Evolutionary conservation across 1,140 invertebrate genomes (phyloP).

Genomic region (Scaptomyza hsui): DNA sequence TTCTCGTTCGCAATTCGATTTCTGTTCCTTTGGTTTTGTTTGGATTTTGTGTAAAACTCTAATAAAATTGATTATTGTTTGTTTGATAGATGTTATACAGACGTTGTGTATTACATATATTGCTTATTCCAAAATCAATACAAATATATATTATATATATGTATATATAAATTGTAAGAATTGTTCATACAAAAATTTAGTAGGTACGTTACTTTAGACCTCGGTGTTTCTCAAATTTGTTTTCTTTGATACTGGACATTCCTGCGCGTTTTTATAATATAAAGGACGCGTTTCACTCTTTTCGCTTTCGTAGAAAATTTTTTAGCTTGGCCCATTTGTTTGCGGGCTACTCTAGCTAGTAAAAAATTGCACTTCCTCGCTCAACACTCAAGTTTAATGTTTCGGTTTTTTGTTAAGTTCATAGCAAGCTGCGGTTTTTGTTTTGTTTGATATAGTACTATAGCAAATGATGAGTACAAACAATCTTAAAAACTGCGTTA

Average conservation of each 20-base stretch:
- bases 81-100: constrained; percentile 71
- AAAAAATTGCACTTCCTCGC: constrained; percentile 31
- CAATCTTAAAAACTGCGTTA: constrained; percentile 78
- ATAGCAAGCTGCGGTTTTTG: constrained; percentile 39
- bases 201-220: constrained; percentile 83
- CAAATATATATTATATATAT: constrained; percentile 78
- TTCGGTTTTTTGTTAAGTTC: constrained; percentile 2
- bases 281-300: constrained; percentile 57
- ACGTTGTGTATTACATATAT: constrained; percentile 74
- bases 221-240: constrained; percentile 76
- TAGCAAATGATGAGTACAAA: constrained; percentile 79
- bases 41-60: constrained; percentile 70
- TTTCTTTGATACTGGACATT: constrained; percentile 71
- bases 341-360: constrained; percentile 17
- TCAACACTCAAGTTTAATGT: constrained; percentile 26
- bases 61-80: constrained; percentile 83
- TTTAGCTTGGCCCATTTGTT: constrained; percentile 44
- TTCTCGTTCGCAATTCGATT: constrained; percentile 14
- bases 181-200: constrained; percentile 83
- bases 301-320: constrained; percentile 72
- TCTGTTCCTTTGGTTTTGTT: constrained; percentile 35
- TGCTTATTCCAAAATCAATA: constrained; percentile 83
- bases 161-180: constrained; percentile 83
- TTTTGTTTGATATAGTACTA: constrained; percentile 66
- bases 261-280: constrained; percentile 24